phyloP scores from a whole-genome alignment of 1,140 invertebrate genomes.

The Ladona fulva region DNA sequence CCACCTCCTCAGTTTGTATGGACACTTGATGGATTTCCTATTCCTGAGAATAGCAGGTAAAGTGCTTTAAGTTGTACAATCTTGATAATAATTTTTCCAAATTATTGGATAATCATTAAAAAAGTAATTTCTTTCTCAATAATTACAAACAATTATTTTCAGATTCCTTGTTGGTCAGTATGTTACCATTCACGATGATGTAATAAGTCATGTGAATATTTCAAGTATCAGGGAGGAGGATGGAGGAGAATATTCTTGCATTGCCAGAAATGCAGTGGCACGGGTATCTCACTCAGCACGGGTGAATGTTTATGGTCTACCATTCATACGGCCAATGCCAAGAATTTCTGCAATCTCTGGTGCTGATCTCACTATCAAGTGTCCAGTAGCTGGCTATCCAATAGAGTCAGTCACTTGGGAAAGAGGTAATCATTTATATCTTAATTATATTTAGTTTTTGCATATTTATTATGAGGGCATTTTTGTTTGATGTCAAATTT shows the following conservation, averaged over 20 bases:
- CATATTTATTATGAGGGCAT: no score
- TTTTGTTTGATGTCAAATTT: no score
- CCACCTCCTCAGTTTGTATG: slow-evolving; percentile 82
- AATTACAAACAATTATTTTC: slow-evolving; percentile 17
- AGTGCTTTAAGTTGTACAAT: no score
- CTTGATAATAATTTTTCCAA: no score
- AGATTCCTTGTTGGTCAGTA: slow-evolving; percentile 84
- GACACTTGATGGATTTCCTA: slow-evolving; percentile 77
- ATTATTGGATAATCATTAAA: no score
- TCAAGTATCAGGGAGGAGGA: slow-evolving; percentile 79
- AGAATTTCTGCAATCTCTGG: slow-evolving; percentile 85
- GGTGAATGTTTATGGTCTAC: slow-evolving; percentile 84
- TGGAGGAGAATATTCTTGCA: slow-evolving; percentile 84
- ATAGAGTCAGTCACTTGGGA: slow-evolving; percentile 83
- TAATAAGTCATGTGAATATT: slow-evolving; percentile 91
- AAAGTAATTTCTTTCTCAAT: no score
- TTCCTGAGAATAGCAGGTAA: slow-evolving; percentile 55
- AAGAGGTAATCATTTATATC: slow-evolving; percentile 51
- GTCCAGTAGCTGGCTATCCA: slow-evolving; percentile 87
- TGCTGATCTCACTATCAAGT: slow-evolving; percentile 74
- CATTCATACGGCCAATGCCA: slow-evolving; percentile 81
- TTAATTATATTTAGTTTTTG: no score
- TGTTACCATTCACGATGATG: slow-evolving; percentile 82
- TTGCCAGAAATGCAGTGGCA: slow-evolving; percentile 71
- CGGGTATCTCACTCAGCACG: slow-evolving; percentile 66